phyloP scores from a whole-genome alignment of 1,140 invertebrate species.

The Sminthurides bifidus region DNA sequence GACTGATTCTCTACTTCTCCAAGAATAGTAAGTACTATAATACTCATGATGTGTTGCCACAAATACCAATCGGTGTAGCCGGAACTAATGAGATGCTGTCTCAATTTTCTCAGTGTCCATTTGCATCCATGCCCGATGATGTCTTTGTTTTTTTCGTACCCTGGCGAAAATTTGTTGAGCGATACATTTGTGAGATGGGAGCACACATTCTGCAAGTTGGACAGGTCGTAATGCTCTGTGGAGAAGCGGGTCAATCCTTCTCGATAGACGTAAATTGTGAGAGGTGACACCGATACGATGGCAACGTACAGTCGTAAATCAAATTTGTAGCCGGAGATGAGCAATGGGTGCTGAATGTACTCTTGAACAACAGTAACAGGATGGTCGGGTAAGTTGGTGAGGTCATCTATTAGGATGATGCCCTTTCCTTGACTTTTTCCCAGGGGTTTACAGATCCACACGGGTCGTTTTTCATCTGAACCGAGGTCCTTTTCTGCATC shows the following conservation, averaged over 20 bases:
- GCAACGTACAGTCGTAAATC: slow-evolving; percentile 75
- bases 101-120: slow-evolving; percentile 64
- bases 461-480: slow-evolving; percentile 26
- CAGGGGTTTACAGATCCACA: slow-evolving; percentile 79
- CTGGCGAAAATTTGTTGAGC: slow-evolving; percentile 64
- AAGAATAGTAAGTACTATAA: slow-evolving; percentile 58
- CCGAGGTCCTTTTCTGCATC: not conserved
- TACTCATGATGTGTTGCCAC: slow-evolving; percentile 60
- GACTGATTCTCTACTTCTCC: slow-evolving; percentile 13
- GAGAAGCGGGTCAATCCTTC: slow-evolving; percentile 71
- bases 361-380: slow-evolving; percentile 52
- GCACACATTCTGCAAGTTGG: slow-evolving; percentile 69
- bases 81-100: slow-evolving; percentile 58
- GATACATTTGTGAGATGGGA: slow-evolving; percentile 82
- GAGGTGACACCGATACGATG: slow-evolving; percentile 65
- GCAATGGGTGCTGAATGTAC: slow-evolving; percentile 71
- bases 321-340: slow-evolving; percentile 78
- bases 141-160: slow-evolving; percentile 66
- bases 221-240: slow-evolving; percentile 72
- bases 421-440: slow-evolving; percentile 69
- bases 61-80: slow-evolving; percentile 56
- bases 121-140: slow-evolving; percentile 63
- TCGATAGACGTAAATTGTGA: slow-evolving; percentile 70
- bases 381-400: slow-evolving; percentile 58
- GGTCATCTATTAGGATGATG: slow-evolving; percentile 67